Base-by-base conservation (phyloP, 2,797 vertebrate genomes). In the Orientallactaga sibirica region DNA sequence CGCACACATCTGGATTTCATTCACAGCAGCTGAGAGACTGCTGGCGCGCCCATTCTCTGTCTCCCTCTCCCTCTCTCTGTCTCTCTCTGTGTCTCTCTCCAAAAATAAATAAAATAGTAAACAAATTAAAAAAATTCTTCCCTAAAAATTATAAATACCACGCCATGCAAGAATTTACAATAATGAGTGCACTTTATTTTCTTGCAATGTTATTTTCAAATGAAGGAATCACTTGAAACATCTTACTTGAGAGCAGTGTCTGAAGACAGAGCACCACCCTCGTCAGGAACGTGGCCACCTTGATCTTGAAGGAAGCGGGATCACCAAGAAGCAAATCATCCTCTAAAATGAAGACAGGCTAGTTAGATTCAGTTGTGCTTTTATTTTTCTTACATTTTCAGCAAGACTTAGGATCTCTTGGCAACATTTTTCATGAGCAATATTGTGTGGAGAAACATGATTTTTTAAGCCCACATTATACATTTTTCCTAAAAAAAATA, bases 371-470 rank as follows among this genome's bases (percentile, higher is more conserved):
- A 25, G 67, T 73, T 68, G 74, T 82, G 16, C 81, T 94, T 96
- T 85, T 80, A 55, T 90, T 70, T 96, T 93, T 67, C 62, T 93
- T 76, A 85, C 27, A 84, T 94, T 84, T 66, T 84, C 33, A 66
- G 29, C 70, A 73, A 79, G 37, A 24, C 61, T 92, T 82, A 61
- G 64, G 81, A 80, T 88, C 61, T n/a, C 73, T 90, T 92, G 91
- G 84, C 92, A 96, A 87, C 3, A 64, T 90, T 92, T 95, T 73
- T 91, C 43, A 93, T 91, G 91, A 90, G 85, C 76, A 92, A 94
- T 86, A 93, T 33, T 48, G 78, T 67, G 66, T 70, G 19, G 4
- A 8, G 6, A 61, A 82, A 64, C 58, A 74, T 29, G 7, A 18
- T 77, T 91, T 88, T 90, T 37, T 78, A 71, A 96, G 64, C 5